Base-by-base conservation (phyloP, 2,797 vertebrate genomes). In the Thripadectes ignobilis region DNA sequence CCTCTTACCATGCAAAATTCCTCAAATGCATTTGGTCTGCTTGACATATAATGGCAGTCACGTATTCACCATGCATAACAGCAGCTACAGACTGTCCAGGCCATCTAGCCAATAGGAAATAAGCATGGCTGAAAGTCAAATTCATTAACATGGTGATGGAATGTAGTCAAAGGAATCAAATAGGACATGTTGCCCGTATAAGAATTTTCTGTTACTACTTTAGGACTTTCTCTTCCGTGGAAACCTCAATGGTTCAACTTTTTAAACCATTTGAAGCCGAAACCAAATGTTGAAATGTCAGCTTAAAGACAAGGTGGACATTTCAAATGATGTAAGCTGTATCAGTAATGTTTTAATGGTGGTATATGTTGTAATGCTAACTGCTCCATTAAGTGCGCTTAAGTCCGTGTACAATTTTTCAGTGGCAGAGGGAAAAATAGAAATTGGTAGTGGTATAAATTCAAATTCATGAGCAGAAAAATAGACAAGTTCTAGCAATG, bases 61-160 rank as follows among this genome's bases (percentile, higher is more conserved):
- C 52, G 29, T 88, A 61, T 34, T 93, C 69, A 65, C 14, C 1
- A 0, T 62, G 38, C 5, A 0, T 71, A 79, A 83, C 68, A 63
- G 65, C 41, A 93, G 52, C 54, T 82, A 45, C 58, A 75, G 58
- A 55, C 54, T 66, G 46, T 46, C 46, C 83, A 52, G 15, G 15
- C 45, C 41, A 32, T 67, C 61, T 71, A 88, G 55, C 52, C 38
- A 30, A 16, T 43, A 73, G 67, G 59, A 89, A 93, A 52, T 79
- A 91, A 87, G 85, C 77, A 79, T 82, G 57, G n/a, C 74, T 93
- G 71, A 30, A 86, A 89, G 43, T 85, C 63, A 92, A 54, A 93
- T 88, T 88, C 39, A 34, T 93, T 76, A 92, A 76, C 45, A 75
- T 81, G 85, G 24, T 80, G 49, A 43, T 63, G 46, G 61, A 91